A percentile compares a stretch with the other conserved stretches of the same genome.
phyloP scores from a whole-genome alignment of 2,797 vertebrate species.

The Acestrorhynchus altus region DNA sequence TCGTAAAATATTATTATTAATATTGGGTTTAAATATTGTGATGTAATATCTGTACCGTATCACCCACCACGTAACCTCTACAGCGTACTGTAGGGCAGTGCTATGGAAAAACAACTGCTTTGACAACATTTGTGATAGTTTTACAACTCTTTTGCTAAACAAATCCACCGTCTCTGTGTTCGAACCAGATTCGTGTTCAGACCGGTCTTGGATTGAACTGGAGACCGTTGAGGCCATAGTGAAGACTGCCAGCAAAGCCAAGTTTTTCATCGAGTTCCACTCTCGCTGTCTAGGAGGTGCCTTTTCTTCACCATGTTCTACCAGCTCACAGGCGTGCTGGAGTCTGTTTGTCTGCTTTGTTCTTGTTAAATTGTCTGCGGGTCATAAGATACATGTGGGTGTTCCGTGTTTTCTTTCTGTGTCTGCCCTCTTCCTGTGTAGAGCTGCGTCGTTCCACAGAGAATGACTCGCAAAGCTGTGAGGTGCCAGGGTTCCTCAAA shows the following conservation, averaged over 20 bases:
- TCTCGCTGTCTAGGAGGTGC: slow-evolving; percentile 83
- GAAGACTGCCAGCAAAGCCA: slow-evolving; percentile 84
- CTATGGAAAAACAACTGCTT: background rate
- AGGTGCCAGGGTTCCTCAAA: slow-evolving; percentile 83
- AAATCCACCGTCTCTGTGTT: background rate
- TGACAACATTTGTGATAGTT: background rate
- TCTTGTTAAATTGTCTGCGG: background rate
- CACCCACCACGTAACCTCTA: too few species aligned
- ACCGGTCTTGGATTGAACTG: slow-evolving; percentile 79
- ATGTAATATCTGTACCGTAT: too few species aligned
- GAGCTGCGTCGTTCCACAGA: slow-evolving; percentile 80
- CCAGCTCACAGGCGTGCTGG: background rate
- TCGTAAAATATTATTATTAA: too few species aligned
- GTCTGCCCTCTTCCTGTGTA: slow-evolving; percentile 58
- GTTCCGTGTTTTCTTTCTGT: slow-evolving; percentile 10
- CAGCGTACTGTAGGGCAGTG: background rate
- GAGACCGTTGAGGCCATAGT: slow-evolving; percentile 83
- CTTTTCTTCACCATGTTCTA: slow-evolving; percentile 6
- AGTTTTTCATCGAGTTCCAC: slow-evolving; percentile 84
- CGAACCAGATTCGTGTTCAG: slow-evolving; percentile 66
- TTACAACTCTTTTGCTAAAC: background rate
- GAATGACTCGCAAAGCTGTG: slow-evolving; percentile 82
- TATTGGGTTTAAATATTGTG: too few species aligned
- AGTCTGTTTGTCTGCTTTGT: background rate
- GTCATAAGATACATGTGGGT: slow-evolving; percentile 19